Evolutionary conservation across 2,888 invertebrate genomes (phyloP).

Genomic region (Eupithecia tripunctaria): DNA sequence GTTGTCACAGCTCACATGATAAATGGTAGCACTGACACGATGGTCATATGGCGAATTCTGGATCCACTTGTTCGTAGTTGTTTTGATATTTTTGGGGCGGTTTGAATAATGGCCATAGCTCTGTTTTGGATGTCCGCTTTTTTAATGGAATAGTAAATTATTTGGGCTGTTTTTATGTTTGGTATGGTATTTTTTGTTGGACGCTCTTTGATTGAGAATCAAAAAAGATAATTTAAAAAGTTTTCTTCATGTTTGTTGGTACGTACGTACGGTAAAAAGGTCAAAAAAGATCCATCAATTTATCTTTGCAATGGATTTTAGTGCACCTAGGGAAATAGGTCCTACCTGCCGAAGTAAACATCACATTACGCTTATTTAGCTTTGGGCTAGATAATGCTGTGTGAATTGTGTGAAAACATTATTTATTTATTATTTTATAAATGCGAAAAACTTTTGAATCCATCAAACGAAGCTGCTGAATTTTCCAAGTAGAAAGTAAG

Average conservation of each 20-base stretch:
- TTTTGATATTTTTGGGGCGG: conserved; percentile 52
- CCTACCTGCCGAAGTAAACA: too few relatives aligned
- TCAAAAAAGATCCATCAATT: too few relatives aligned
- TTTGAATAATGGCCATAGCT: conserved; percentile 50
- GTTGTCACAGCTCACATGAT: conserved; percentile 81
- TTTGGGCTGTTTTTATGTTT: conserved; percentile 41
- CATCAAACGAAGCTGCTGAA: neutral
- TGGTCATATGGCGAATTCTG: conserved; percentile 80
- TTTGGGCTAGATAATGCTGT: too few relatives aligned
- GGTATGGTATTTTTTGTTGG: neutral
- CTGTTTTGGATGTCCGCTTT: conserved; percentile 40
- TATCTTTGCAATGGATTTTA: too few relatives aligned
- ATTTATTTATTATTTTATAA: too few relatives aligned
- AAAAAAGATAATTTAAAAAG: neutral
- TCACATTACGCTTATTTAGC: too few relatives aligned
- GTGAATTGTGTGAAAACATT: too few relatives aligned
- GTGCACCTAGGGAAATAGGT: too few relatives aligned
- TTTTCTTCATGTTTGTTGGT: too few relatives aligned
- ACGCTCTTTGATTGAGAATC: neutral
- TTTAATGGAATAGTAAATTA: conserved; percentile 43
- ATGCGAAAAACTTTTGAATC: too few relatives aligned
- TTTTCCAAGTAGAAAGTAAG: conserved; percentile 13
- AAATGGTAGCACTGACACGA: conserved; percentile 76
- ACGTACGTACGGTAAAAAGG: too few relatives aligned
- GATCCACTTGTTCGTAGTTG: conserved; percentile 70